Evolutionary conservation across 1,140 invertebrate genomes (phyloP).

Genomic region (Epicauta chinensis): DNA sequence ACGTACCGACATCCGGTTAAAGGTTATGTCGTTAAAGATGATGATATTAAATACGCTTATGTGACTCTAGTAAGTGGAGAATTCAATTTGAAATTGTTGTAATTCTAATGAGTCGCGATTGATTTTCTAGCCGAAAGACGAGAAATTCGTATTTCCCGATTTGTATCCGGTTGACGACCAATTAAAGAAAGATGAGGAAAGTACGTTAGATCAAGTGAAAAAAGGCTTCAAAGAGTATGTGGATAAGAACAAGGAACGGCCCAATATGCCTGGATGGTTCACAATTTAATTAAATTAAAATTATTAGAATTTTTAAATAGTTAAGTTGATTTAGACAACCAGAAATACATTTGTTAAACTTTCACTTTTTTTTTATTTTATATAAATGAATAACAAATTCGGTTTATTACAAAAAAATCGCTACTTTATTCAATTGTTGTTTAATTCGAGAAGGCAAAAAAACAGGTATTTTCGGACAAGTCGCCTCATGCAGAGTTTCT

Average conservation of each 20-base stretch:
- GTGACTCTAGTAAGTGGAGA: conserved; percentile 71
- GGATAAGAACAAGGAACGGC: conserved; percentile 44
- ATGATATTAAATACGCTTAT: conserved; percentile 77
- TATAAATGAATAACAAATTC: no score
- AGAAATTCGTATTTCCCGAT: conserved; percentile 51
- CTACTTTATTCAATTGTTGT: no score
- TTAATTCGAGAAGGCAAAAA: no score
- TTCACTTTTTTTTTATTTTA: no score
- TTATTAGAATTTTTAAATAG: no score
- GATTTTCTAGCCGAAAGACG: conserved; percentile 47
- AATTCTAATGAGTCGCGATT: not conserved
- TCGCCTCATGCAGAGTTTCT: no score
- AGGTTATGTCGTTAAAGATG: conserved; percentile 69
- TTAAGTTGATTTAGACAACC: no score
- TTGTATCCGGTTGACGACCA: conserved; percentile 42
- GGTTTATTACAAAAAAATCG: no score
- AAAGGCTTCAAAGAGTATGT: conserved; percentile 43
- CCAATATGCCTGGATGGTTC: conserved; percentile 54
- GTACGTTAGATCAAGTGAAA: conserved; percentile 44
- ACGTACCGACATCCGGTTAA: conserved; percentile 45
- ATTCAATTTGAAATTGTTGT: not conserved
- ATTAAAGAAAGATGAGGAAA: conserved; percentile 46
- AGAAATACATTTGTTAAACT: no score
- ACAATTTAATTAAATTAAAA: conserved; percentile 44
- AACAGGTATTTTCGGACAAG: no score